These are phyloP conservation scores for Mesorhabditis sp. DNA, from an alignment of 2,888 invertebrate genomes.

Conservation along the genomic window DNA sequence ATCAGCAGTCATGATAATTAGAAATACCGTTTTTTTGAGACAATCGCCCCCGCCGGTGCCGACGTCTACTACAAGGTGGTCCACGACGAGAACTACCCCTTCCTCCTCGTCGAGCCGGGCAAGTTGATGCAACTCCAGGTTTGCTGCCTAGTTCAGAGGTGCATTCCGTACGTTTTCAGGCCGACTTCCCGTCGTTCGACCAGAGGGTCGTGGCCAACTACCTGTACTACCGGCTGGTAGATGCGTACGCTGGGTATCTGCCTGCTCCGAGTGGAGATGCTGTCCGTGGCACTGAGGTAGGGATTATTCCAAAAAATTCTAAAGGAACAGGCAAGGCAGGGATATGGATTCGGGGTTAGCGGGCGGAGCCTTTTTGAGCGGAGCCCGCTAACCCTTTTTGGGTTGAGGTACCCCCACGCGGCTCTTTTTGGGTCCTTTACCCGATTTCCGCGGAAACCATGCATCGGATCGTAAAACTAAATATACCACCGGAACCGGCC, in stretches of 20 bases:
- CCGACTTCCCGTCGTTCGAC: slow-evolving; percentile 12
- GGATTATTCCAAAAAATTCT: not conserved
- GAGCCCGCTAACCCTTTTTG: too few species aligned
- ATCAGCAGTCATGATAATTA: too few species aligned
- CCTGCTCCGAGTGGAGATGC: slow-evolving; percentile 12
- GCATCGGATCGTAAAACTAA: too few species aligned
- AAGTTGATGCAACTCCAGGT: slow-evolving; percentile 16
- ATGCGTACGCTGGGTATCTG: slow-evolving; percentile 26
- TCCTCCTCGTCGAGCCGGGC: slow-evolving; percentile 24
- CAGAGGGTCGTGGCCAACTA: slow-evolving; percentile 31
- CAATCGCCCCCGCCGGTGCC: slow-evolving; percentile 17
- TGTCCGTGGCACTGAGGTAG: not conserved
- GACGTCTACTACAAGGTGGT: slow-evolving; percentile 16
- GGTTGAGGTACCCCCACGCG: too few species aligned
- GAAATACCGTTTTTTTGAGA: slow-evolving; percentile 6
- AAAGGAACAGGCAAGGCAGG: too few species aligned
- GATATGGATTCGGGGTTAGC: too few species aligned
- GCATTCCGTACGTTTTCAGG: not conserved
- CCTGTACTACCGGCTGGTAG: slow-evolving; percentile 33
- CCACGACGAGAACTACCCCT: not conserved
- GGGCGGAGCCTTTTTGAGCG: too few species aligned
- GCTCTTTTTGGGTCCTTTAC: too few species aligned
- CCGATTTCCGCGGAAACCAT: too few species aligned
- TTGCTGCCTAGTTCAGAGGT: not conserved
- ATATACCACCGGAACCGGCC: too few species aligned